A percentile compares a stretch with the other conserved stretches of the same genome.
phyloP scores from a whole-genome alignment of 1,140 invertebrate species.

The Zaprionus davidi region DNA sequence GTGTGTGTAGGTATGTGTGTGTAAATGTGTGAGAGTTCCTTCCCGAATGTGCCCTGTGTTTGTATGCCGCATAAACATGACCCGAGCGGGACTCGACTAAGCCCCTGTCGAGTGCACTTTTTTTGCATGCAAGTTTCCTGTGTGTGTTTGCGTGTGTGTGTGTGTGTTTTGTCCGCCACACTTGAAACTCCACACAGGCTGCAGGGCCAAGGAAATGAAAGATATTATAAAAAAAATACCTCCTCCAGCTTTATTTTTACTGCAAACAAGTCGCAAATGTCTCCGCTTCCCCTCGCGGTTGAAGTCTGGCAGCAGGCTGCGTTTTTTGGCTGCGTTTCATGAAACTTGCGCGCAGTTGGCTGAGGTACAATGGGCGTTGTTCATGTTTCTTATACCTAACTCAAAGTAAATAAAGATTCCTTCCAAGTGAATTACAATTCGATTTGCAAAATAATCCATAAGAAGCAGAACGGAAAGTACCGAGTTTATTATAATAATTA shows the following conservation, averaged over 20 bases:
- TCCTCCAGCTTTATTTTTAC: slow-evolving; percentile 49
- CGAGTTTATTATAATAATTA: no score
- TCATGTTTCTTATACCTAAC: no score
- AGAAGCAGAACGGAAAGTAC: no score
- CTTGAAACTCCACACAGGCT: slow-evolving; percentile 60
- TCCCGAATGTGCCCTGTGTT: slow-evolving; percentile 28
- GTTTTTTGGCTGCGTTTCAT: slow-evolving; percentile 14
- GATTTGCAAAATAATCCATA: no score
- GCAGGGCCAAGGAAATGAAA: slow-evolving; percentile 16
- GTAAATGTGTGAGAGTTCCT: slow-evolving; percentile 37
- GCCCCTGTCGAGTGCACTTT: slow-evolving; percentile 70
- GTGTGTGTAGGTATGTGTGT: not conserved
- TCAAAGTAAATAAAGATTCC: no score
- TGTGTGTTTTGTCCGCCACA: slow-evolving; percentile 42
- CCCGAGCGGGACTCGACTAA: slow-evolving; percentile 53
- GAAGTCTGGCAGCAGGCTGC: not conserved
- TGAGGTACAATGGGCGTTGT: slow-evolving; percentile 17
- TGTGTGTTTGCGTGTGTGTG: slow-evolving; percentile 43
- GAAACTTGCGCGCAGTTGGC: slow-evolving; percentile 3
- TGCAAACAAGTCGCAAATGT: slow-evolving; percentile 37
- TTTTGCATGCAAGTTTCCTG: slow-evolving; percentile 71
- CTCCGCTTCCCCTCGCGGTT: slow-evolving; percentile 1
- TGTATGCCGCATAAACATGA: slow-evolving; percentile 71
- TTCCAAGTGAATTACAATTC: no score
- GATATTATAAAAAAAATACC: slow-evolving; percentile 60